phyloP scores from a whole-genome alignment of 2,797 vertebrate genomes.

The Mus minutoides region DNA sequence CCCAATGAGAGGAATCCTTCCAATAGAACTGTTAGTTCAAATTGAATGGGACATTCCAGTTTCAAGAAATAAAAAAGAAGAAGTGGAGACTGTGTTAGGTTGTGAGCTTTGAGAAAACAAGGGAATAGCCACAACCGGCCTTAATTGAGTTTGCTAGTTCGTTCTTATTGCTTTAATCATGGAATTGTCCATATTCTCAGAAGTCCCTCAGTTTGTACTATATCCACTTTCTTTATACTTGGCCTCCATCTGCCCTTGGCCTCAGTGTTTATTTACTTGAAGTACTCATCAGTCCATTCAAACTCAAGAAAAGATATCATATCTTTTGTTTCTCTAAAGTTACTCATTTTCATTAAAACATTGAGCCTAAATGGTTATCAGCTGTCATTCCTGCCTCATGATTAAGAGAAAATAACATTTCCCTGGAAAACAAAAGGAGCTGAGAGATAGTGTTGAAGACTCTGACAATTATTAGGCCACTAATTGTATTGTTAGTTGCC shows the following conservation, averaged over 20 bases:
- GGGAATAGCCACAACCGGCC: rapidly evolving
- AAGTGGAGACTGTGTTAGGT: background rate
- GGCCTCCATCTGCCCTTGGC: background rate
- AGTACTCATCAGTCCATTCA: background rate
- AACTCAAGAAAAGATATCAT: background rate
- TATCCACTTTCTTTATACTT: background rate
- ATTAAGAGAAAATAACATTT: background rate
- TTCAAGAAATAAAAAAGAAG: conserved; percentile 3
- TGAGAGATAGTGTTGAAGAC: background rate
- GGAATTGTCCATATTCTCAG: background rate
- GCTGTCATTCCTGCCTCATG: background rate
- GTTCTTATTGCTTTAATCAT: background rate
- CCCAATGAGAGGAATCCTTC: background rate
- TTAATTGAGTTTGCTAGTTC: background rate
- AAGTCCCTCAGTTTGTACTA: background rate
- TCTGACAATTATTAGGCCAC: background rate
- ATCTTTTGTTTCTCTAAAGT: background rate
- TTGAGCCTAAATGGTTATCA: background rate
- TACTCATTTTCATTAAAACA: background rate
- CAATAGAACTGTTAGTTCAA: background rate
- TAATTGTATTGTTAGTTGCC: background rate
- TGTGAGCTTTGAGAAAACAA: background rate
- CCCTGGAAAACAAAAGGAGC: background rate
- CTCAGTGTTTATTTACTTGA: background rate
- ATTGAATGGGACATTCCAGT: background rate